These are phyloP conservation scores for Chrysogorgia sp. DNA, from an alignment of 92 coral and sea anemone genomes.

Conservation along the genomic window DNA sequence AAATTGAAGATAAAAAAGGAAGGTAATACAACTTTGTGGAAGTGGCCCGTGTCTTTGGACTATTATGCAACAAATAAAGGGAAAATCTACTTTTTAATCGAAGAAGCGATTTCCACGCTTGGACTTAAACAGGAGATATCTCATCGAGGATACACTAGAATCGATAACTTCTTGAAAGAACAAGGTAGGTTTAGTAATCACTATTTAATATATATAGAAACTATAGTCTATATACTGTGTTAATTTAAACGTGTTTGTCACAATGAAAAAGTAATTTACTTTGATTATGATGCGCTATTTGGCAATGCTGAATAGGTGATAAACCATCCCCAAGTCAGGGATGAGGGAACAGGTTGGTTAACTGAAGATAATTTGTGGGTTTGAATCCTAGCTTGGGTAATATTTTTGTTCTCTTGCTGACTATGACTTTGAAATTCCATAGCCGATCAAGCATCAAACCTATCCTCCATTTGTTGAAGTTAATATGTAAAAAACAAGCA, in stretches of 20 bases:
- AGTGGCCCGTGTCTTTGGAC: slow-evolving; percentile 15
- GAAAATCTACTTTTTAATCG: slow-evolving; percentile 14
- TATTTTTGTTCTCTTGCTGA: too few relatives aligned
- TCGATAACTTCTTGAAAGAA: slow-evolving; percentile 5
- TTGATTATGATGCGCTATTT: too few relatives aligned
- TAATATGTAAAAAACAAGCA: too few relatives aligned
- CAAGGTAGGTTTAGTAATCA: slow-evolving; percentile 5
- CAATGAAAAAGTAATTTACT: not conserved
- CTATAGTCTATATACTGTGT: not conserved
- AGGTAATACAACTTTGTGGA: slow-evolving; percentile 10
- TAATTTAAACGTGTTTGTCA: not conserved
- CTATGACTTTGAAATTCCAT: too few relatives aligned
- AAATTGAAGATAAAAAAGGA: slow-evolving; percentile 1
- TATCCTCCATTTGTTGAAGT: too few relatives aligned
- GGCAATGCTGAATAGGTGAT: too few relatives aligned
- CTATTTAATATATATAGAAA: not conserved
- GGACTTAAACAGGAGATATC: slow-evolving; percentile 23
- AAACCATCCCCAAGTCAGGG: too few relatives aligned
- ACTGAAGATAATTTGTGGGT: too few relatives aligned
- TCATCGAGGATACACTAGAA: slow-evolving; percentile 24
- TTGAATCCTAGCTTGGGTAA: too few relatives aligned
- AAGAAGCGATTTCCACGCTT: slow-evolving; percentile 9
- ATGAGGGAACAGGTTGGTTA: too few relatives aligned
- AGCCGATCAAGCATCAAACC: too few relatives aligned
- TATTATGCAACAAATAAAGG: not conserved